Percentiles rank a stretch among this genome's conserved stretches.
These are phyloP conservation scores for Stictocephala bisonia DNA, from an alignment of 2,888 invertebrate species.

Conservation along the genomic window DNA sequence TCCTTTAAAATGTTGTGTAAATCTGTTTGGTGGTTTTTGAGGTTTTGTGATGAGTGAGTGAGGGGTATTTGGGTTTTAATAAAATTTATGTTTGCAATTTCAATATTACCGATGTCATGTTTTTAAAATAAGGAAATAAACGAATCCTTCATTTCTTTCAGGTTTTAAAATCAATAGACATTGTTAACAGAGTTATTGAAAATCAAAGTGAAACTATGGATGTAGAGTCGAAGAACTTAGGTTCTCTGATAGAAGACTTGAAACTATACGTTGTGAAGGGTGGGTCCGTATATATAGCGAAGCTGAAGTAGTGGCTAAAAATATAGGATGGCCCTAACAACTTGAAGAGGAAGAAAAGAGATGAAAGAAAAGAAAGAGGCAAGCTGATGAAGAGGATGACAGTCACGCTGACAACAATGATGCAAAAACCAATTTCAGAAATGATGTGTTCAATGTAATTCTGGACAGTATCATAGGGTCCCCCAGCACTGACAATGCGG, in stretches of 20 bases:
- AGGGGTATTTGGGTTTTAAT: too few species aligned
- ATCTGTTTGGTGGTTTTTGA: too few species aligned
- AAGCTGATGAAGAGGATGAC: slow-evolving; percentile 9
- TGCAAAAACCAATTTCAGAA: background rate
- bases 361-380: slow-evolving; percentile 20
- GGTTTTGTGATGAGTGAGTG: too few species aligned
- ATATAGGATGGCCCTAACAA: slow-evolving; percentile 35
- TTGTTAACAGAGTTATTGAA: slow-evolving; percentile 25
- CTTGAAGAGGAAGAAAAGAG: slow-evolving; percentile 12
- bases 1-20: too few species aligned
- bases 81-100: too few species aligned
- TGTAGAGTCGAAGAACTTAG: slow-evolving; percentile 1
- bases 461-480: slow-evolving; percentile 25
- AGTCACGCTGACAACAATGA: background rate
- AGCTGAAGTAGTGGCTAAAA: slow-evolving; percentile 22
- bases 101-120: too few species aligned
- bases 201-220: slow-evolving; percentile 1
- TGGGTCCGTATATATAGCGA: slow-evolving; percentile 16
- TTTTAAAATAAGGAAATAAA: too few species aligned
- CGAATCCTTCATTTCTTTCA: too few species aligned
- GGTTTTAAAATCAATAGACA: slow-evolving; percentile 27
- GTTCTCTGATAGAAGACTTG: slow-evolving; percentile 3
- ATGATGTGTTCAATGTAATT: slow-evolving; percentile 28
- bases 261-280: slow-evolving; percentile 6
- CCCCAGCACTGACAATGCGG: background rate